A percentile compares a stretch with the other conserved stretches of the same genome.
Conservation (phyloP, 2,797 vertebrate species). For the Brotula barbata region DNA sequence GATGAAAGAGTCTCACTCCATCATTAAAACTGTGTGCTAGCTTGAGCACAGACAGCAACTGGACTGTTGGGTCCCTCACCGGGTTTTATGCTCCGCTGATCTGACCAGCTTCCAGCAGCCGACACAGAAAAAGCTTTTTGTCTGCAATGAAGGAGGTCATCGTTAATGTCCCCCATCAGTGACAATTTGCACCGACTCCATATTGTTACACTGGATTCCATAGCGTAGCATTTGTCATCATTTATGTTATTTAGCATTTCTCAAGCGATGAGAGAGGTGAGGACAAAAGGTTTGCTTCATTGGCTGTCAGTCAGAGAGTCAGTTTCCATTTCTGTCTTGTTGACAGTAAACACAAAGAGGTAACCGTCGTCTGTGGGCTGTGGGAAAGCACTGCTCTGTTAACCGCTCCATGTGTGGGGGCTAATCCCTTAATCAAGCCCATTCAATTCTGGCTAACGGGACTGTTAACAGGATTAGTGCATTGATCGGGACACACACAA, state of each 20-base stretch:
- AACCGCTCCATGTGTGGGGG: slow-evolving; percentile 46
- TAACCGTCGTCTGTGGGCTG: slow-evolving; percentile 1
- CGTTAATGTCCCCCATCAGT: slow-evolving; percentile 41
- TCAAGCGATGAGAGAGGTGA: slow-evolving; percentile 30
- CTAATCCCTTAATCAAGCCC: slow-evolving; percentile 72
- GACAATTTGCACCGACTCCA: slow-evolving; percentile 16
- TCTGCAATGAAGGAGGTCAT: slow-evolving; percentile 51
- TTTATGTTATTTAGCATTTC: neutral
- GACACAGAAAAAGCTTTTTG: slow-evolving; percentile 58
- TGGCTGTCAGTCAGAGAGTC: neutral
- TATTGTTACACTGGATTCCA: slow-evolving; percentile 27
- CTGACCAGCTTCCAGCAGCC: slow-evolving; percentile 52
- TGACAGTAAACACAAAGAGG: neutral
- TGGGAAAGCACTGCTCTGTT: slow-evolving; percentile 23
- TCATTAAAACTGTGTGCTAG: slow-evolving; percentile 69
- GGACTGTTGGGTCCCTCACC: slow-evolving; percentile 53
- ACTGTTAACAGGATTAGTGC: slow-evolving; percentile 67
- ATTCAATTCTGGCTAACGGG: slow-evolving; percentile 61
- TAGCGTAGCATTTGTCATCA: slow-evolving; percentile 8
- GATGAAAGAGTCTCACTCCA: slow-evolving; percentile 37
- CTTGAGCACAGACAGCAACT: slow-evolving; percentile 63
- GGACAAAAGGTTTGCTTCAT: neutral
- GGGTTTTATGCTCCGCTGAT: slow-evolving; percentile 64
- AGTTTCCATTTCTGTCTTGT: slow-evolving; percentile 4
- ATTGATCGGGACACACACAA: slow-evolving; percentile 50